phyloP scores from a whole-genome alignment of 2,888 invertebrate species.

The Clanis bilineata region DNA sequence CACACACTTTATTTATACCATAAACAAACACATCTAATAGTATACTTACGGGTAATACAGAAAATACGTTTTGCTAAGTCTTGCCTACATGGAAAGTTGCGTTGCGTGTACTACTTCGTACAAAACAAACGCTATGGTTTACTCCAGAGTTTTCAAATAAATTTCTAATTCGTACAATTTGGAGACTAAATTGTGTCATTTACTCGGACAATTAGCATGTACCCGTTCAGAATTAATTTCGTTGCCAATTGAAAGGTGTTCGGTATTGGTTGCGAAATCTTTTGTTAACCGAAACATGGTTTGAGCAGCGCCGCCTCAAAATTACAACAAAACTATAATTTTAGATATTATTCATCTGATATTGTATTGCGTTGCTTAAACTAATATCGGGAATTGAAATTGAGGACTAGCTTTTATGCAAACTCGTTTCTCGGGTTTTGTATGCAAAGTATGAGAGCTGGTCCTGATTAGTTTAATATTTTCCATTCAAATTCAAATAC shows the following conservation, averaged over 20 bases:
- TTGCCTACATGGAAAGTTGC: too few relatives aligned
- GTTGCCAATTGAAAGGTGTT: conserved; percentile 28
- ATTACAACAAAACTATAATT: conserved; percentile 10
- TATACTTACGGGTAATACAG: too few relatives aligned
- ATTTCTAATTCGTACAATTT: conserved; percentile 45
- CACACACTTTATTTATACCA: too few relatives aligned
- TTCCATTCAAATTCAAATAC: not conserved
- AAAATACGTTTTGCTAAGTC: too few relatives aligned
- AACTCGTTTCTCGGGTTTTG: not conserved
- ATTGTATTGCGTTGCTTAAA: not conserved
- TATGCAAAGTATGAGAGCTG: too few relatives aligned
- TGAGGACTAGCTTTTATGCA: not conserved
- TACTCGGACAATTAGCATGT: conserved; percentile 60
- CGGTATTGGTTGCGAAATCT: conserved; percentile 27
- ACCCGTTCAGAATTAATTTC: conserved; percentile 25
- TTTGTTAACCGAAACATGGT: not conserved
- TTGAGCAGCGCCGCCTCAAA: conserved; percentile 1
- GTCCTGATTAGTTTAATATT: too few relatives aligned
- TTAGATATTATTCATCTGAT: not conserved
- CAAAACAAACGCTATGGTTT: conserved; percentile 46
- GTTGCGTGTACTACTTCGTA: conserved; percentile 53
- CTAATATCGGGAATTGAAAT: not conserved
- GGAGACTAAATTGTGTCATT: conserved; percentile 56
- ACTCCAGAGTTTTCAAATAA: conserved; percentile 48
- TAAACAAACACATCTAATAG: too few relatives aligned